phyloP scores from a whole-genome alignment of 2,888 invertebrate genomes.

The Xylota sylvarum region DNA sequence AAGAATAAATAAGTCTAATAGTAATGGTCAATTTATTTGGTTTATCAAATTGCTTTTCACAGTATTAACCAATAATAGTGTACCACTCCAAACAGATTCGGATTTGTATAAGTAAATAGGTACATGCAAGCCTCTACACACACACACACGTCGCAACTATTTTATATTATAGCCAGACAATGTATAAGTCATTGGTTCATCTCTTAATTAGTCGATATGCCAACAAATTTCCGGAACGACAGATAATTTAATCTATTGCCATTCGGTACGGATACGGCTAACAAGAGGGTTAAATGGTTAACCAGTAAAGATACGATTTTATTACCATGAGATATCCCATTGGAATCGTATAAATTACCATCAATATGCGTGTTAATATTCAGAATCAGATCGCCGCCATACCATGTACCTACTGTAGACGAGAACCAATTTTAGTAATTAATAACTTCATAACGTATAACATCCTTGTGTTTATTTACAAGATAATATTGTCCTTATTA shows the following conservation, averaged over 20 bases:
- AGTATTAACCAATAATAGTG: constrained; percentile 10
- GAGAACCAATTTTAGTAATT: constrained; percentile 70
- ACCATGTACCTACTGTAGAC: constrained; percentile 29
- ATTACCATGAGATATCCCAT: constrained; percentile 71
- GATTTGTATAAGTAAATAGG: neutral
- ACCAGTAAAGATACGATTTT: constrained; percentile 67
- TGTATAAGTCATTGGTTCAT: constrained; percentile 34
- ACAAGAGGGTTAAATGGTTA: constrained; percentile 69
- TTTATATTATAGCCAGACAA: constrained; percentile 20
- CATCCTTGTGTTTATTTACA: constrained; percentile 59
- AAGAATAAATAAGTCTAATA: constrained; percentile 33
- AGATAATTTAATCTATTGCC: constrained; percentile 74
- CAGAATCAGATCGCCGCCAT: constrained; percentile 47
- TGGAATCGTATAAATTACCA: constrained; percentile 72
- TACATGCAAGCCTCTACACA: neutral
- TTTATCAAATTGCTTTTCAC: constrained; percentile 45
- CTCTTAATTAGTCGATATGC: constrained; percentile 75
- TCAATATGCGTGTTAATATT: constrained; percentile 71
- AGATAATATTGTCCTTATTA: constrained; percentile 64
- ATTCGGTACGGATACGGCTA: constrained; percentile 59
- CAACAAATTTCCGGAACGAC: constrained; percentile 67
- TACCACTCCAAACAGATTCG: constrained; percentile 3
- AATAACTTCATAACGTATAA: constrained; percentile 70
- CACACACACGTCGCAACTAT: neutral
- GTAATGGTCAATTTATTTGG: constrained; percentile 37